These are phyloP conservation scores for Erynnis tages DNA, from an alignment of 2,888 invertebrate genomes.

Conservation along the genomic window DNA sequence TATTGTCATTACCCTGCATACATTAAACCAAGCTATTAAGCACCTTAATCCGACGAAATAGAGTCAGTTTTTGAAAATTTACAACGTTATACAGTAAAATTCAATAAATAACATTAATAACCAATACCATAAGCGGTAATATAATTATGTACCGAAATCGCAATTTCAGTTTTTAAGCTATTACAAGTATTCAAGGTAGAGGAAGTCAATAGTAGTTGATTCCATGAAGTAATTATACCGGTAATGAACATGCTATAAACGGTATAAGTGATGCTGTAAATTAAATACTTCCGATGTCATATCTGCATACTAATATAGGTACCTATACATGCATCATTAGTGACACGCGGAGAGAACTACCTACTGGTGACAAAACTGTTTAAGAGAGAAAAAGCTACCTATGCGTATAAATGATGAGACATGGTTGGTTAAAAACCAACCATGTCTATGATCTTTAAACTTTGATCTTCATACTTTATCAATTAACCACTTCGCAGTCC, in stretches of 20 bases:
- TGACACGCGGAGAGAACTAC: background rate
- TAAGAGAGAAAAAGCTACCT: too few species aligned
- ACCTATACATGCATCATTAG: slow-evolving; percentile 10
- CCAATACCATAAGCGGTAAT: slow-evolving; percentile 2
- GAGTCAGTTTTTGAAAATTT: background rate
- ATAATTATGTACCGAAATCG: slow-evolving; percentile 2
- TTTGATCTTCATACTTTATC: too few species aligned
- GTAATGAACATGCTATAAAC: slow-evolving; percentile 11
- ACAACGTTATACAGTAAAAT: background rate
- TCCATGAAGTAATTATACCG: slow-evolving; percentile 4
- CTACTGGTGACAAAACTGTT: too few species aligned
- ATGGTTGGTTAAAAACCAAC: too few species aligned
- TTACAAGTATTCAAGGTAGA: background rate
- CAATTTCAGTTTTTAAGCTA: background rate
- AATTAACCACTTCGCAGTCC: too few species aligned
- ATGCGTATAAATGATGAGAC: too few species aligned
- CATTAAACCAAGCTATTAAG: slow-evolving; percentile 21
- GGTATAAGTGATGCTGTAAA: slow-evolving; percentile 3
- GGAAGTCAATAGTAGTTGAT: slow-evolving; percentile 3
- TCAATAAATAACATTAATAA: slow-evolving; percentile 5
- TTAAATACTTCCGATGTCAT: slow-evolving; percentile 21
- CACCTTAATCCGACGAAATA: slow-evolving; percentile 22
- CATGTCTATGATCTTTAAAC: too few species aligned
- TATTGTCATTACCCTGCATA: slow-evolving; percentile 41
- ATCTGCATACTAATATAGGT: slow-evolving; percentile 12